A percentile compares a stretch with the other conserved stretches of the same genome.
Conservation (phyloP, 1,140 invertebrate species). For the Bombus sylvicola region DNA sequence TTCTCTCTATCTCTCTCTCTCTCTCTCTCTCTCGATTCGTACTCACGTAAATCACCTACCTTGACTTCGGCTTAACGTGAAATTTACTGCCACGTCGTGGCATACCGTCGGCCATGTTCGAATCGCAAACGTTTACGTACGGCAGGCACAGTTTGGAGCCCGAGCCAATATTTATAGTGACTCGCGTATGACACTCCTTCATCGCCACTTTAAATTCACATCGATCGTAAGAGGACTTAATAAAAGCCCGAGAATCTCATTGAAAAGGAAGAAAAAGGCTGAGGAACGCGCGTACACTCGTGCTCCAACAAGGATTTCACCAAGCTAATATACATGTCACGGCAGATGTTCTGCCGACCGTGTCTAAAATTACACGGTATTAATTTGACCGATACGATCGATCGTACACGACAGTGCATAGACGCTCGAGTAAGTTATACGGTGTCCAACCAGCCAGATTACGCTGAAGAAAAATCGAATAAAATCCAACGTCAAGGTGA, state of each 20-base stretch:
- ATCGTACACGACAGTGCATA: constrained; percentile 9
- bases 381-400: constrained; percentile 60
- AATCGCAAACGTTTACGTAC: constrained; percentile 67
- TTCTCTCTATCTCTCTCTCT: background rate
- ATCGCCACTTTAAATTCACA: constrained; percentile 39
- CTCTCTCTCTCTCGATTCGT: constrained; percentile 1
- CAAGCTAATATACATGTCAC: constrained; percentile 36
- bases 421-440: constrained; percentile 37
- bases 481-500: constrained; percentile 44
- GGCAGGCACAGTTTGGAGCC: constrained; percentile 37
- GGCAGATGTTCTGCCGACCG: background rate
- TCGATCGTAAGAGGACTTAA: constrained; percentile 24
- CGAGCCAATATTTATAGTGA: constrained; percentile 58
- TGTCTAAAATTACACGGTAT: constrained; percentile 55
- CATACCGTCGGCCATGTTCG: constrained; percentile 59
- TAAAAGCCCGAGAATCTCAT: background rate
- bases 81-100: constrained; percentile 72
- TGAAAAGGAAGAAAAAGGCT: background rate
- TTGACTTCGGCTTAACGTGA: constrained; percentile 70
- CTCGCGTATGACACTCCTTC: constrained; percentile 38
- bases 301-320: background rate
- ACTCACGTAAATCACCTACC: constrained; percentile 70
- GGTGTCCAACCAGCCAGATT: constrained; percentile 38
- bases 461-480: constrained; percentile 50
- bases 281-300: background rate